Conservation (phyloP, 2,113 vertebrate genomes). For the Crotalus tigris region DNA sequence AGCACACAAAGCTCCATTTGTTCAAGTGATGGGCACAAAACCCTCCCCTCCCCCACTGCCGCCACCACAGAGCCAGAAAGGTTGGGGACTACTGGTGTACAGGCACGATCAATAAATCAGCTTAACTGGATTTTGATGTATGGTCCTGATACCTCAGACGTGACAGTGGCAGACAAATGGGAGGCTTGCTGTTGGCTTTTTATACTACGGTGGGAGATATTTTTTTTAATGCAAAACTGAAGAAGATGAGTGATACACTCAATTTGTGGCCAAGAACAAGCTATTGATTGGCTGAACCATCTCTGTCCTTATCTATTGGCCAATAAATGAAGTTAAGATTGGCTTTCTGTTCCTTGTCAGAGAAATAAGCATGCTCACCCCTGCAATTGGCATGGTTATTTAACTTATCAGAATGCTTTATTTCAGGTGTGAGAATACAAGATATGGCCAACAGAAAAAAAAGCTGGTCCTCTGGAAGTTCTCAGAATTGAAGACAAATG, state of each 20-base stretch:
- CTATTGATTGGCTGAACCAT: background rate
- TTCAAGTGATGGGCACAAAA: no score
- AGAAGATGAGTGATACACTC: background rate
- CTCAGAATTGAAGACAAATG: background rate
- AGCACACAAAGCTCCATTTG: no score
- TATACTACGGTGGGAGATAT: background rate
- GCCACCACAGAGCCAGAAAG: no score
- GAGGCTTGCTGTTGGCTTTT: background rate
- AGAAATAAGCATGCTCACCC: background rate
- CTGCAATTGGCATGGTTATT: background rate
- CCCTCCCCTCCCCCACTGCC: no score
- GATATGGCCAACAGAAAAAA: background rate
- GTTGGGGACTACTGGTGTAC: background rate
- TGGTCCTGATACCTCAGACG: background rate
- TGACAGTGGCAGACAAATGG: background rate
- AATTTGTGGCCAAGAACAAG: background rate
- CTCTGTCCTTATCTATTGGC: background rate
- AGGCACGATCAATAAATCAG: background rate
- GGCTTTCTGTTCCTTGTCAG: background rate
- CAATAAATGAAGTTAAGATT: background rate
- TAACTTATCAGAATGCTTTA: background rate
- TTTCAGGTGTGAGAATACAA: background rate
- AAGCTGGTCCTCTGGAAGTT: background rate
- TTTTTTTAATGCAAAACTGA: background rate
- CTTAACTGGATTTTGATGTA: background rate